Evolutionary conservation across 2,113 vertebrate species (phyloP).

Genomic region (Setophaga kirtlandii): DNA sequence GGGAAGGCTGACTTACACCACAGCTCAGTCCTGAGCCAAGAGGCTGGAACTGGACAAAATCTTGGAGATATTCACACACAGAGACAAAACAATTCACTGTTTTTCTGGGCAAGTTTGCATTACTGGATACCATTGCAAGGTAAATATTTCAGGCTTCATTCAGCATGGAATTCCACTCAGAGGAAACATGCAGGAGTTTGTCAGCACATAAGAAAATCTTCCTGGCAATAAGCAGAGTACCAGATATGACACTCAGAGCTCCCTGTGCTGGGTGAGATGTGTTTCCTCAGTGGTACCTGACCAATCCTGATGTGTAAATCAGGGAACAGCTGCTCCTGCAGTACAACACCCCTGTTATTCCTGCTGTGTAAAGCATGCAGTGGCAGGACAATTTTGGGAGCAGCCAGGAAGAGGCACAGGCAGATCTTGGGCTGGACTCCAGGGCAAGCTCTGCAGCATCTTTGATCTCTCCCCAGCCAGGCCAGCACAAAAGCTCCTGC

Average conservation of each 20-base stretch:
- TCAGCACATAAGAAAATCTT: background rate
- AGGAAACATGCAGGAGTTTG: background rate
- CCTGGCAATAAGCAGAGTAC: background rate
- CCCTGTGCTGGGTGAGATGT: background rate
- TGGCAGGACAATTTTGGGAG: accelerated
- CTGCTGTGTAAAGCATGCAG: accelerated
- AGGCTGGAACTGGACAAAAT: too few relatives aligned
- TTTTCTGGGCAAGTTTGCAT: background rate
- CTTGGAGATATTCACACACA: background rate
- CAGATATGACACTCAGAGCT: accelerated
- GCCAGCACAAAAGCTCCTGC: background rate
- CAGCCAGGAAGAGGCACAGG: background rate
- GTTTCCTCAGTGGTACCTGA: background rate
- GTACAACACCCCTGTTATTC: accelerated
- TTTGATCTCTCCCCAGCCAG: background rate
- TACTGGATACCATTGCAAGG: background rate
- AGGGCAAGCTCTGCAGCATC: background rate
- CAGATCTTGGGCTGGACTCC: background rate
- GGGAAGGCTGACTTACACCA: background rate
- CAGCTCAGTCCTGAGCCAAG: background rate
- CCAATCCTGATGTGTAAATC: background rate
- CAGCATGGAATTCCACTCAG: background rate
- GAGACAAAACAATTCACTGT: background rate
- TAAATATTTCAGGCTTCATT: background rate
- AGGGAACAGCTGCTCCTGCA: background rate